phyloP scores from a whole-genome alignment of 2,113 vertebrate species.

The Polypterus bichir region DNA sequence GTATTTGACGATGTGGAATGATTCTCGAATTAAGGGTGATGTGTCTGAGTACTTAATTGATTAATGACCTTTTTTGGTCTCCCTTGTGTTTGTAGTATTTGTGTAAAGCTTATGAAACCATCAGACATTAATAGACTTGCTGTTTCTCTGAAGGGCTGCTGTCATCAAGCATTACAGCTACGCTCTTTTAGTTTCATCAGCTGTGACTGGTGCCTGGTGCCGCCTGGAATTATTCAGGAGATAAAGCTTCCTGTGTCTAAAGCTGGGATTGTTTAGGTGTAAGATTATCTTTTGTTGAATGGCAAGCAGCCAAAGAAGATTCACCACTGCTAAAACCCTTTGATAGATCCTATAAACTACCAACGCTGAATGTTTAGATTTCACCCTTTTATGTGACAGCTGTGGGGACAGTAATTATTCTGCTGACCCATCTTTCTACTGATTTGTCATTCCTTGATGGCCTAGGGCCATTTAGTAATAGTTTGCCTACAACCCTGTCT shows the following conservation, averaged over 20 bases:
- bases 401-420: conserved; percentile 19
- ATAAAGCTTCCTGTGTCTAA: conserved; percentile 34
- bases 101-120: conserved; percentile 11
- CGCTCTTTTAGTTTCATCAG: conserved; percentile 22
- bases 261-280: conserved; percentile 28
- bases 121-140: conserved; percentile 29
- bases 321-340: conserved; percentile 21
- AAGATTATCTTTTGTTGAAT: conserved; percentile 34
- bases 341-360: conserved; percentile 26
- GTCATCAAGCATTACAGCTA: conserved; percentile 26
- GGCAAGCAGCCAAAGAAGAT: conserved; percentile 31
- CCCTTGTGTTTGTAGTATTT: conserved; percentile 2
- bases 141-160: conserved; percentile 25
- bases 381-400: conserved; percentile 15
- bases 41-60: conserved; percentile 3
- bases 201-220: conserved; percentile 23
- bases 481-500: not conserved
- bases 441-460: conserved; percentile 7
- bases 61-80: conserved; percentile 4
- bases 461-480: not conserved
- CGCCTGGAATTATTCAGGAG: conserved; percentile 29
- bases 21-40: not conserved
- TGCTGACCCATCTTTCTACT: conserved; percentile 22
- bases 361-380: conserved; percentile 14
- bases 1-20: not conserved